These are phyloP conservation scores for Muntiacus muntjak DNA, from an alignment of 2,113 vertebrate genomes.

Conservation along the genomic window DNA sequence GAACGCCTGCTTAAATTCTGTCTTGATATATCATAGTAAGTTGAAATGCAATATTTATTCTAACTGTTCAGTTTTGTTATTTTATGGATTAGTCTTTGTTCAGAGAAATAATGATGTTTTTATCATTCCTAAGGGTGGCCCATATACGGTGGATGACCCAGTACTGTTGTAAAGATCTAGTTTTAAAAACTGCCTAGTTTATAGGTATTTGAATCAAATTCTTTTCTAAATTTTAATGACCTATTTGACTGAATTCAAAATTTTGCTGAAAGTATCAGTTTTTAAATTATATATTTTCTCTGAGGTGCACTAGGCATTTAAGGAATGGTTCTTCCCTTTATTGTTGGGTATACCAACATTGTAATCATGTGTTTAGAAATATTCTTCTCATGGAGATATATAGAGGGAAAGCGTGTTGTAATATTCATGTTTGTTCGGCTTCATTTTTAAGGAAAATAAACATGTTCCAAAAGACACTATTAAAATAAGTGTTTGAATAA, in stretches of 20 bases:
- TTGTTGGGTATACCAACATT: background rate
- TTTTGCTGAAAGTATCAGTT: background rate
- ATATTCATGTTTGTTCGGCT: background rate
- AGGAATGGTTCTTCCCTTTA: background rate
- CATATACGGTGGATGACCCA: background rate
- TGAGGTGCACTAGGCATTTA: background rate
- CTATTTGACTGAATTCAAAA: background rate
- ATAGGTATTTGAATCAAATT: slow-evolving; percentile 18
- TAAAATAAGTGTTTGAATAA: background rate
- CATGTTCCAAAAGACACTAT: background rate
- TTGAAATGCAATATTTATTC: background rate
- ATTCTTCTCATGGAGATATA: background rate
- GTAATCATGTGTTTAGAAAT: background rate
- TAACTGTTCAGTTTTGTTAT: background rate
- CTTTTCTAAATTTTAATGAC: slow-evolving; percentile 46
- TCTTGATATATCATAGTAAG: background rate
- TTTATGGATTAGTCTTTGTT: background rate
- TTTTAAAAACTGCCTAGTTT: slow-evolving; percentile 29
- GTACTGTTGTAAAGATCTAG: background rate
- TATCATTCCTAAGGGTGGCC: background rate
- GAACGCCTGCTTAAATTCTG: background rate
- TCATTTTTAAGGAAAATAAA: background rate
- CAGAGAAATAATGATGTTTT: background rate
- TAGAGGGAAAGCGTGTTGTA: background rate
- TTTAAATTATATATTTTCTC: background rate